These are phyloP conservation scores for Danionella cerebrum DNA, from an alignment of 2,113 vertebrate genomes.

Conservation along the genomic window DNA sequence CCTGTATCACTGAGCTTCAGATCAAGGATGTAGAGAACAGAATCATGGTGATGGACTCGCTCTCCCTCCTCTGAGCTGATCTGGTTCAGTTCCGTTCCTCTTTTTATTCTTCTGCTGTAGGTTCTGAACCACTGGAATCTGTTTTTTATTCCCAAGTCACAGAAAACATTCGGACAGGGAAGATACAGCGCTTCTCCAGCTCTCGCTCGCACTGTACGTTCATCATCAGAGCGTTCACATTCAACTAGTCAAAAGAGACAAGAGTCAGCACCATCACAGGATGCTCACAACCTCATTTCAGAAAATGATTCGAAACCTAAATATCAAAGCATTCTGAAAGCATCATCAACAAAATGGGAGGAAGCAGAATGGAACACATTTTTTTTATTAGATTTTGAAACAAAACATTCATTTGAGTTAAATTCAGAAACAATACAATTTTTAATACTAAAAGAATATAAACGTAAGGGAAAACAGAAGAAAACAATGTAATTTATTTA, in stretches of 20 bases:
- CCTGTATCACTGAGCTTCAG: constrained; percentile 6
- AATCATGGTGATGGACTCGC: constrained; percentile 4
- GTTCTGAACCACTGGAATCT: not conserved
- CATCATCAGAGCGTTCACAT: not conserved
- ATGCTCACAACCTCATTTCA: too few species aligned
- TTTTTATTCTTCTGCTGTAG: not conserved
- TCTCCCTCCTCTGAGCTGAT: not conserved
- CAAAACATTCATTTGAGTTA: too few species aligned
- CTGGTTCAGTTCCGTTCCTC: not conserved
- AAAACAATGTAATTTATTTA: too few species aligned
- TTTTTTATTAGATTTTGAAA: too few species aligned
- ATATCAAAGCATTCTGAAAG: too few species aligned
- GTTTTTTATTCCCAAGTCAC: not conserved
- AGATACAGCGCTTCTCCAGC: constrained; percentile 6
- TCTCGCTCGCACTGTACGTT: not conserved
- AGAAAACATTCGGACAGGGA: not conserved
- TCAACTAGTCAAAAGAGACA: not conserved
- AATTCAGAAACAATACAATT: too few species aligned
- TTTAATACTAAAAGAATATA: too few species aligned
- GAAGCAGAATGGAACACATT: too few species aligned
- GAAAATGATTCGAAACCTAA: too few species aligned
- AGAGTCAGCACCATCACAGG: too few species aligned
- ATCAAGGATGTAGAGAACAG: constrained; percentile 10
- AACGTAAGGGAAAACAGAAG: too few species aligned
- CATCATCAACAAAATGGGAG: too few species aligned